Base-by-base conservation (phyloP, 2,888 invertebrate genomes). In the Monopis laevigella region DNA sequence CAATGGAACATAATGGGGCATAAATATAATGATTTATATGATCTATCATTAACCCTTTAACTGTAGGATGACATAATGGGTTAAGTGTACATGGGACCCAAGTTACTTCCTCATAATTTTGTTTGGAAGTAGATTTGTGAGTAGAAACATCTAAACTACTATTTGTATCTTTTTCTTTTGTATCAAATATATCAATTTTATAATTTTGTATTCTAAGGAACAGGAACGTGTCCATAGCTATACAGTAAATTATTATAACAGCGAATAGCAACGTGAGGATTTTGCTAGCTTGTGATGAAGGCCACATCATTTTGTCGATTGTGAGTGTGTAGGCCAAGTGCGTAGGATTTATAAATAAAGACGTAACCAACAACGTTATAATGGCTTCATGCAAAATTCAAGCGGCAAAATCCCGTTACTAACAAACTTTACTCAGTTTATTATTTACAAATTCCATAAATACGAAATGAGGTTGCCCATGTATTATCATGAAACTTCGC, bases 21-120 rank as follows among this genome's bases (percentile, higher is more conserved):
- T 93, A 88, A 13, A 94, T 71, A 56, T 93, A 95, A 55, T 92
- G 90, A 59, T 93, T 93, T 3, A 89, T 84, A 47, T 91, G 92
- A 61, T 94, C 94, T 38, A 92, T 74, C 78, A 93, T 85, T 41
- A 94, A 63, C 1, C 89, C 88, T 68, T 95, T 95, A 0, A 92
- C 89, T 0, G 93, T 93, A 1, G 94, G 86, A 52, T 89, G 86
- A 58, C 92, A 92, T 11, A 91, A 59, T 0, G 92, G 92, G 53
- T 90, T 88, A 19, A 90, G 80, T 34, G 82, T 82, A 56, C 91
- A 91, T 12, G 85, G 83, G n/a, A 90, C 58, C 85, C 86, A 84
- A 1, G 80, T 82, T 0, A 70, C 70, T 18, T 83, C 80, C 46
- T 82, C 80, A 54, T 86, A 87, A 49, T 51, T 54, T 27, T 56